phyloP scores from a whole-genome alignment of 2,888 invertebrate genomes.

The Megastigmus dorsalis region DNA sequence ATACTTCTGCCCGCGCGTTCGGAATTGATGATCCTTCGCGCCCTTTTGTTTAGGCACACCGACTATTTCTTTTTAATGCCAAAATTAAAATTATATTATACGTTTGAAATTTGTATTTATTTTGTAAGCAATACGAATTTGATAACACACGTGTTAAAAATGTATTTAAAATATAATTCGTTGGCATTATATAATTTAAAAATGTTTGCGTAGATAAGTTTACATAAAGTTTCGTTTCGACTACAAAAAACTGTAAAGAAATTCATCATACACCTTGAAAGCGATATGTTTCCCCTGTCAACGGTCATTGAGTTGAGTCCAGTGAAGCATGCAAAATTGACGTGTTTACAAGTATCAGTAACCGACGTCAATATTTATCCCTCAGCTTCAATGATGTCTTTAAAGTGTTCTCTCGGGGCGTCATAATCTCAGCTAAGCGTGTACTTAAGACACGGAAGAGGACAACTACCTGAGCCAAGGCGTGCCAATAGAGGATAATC shows the following conservation, averaged over 20 bases:
- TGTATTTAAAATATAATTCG: too few species aligned
- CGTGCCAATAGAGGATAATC: slow-evolving; percentile 58
- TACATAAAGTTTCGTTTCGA: too few species aligned
- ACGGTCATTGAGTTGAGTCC: too few species aligned
- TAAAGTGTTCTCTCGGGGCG: slow-evolving; percentile 31
- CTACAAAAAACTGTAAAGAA: too few species aligned
- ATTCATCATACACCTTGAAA: too few species aligned
- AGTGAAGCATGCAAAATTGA: background rate
- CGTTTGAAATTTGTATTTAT: too few species aligned
- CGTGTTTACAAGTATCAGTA: slow-evolving; percentile 6
- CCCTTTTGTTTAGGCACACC: background rate
- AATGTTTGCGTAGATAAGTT: too few species aligned
- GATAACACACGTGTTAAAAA: too few species aligned
- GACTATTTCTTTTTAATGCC: background rate
- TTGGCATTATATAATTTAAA: too few species aligned
- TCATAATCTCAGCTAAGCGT: slow-evolving; percentile 48
- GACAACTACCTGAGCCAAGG: slow-evolving; percentile 33
- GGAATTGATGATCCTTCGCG: slow-evolving; percentile 2
- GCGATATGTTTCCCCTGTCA: too few species aligned
- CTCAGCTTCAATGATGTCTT: slow-evolving; percentile 22
- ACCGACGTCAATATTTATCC: slow-evolving; percentile 26
- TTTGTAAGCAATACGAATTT: too few species aligned
- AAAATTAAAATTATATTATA: too few species aligned
- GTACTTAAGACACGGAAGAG: slow-evolving; percentile 38
- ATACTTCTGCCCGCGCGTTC: background rate